These are phyloP conservation scores for Sparus aurata DNA, from an alignment of 2,797 vertebrate species.

Conservation along the genomic window DNA sequence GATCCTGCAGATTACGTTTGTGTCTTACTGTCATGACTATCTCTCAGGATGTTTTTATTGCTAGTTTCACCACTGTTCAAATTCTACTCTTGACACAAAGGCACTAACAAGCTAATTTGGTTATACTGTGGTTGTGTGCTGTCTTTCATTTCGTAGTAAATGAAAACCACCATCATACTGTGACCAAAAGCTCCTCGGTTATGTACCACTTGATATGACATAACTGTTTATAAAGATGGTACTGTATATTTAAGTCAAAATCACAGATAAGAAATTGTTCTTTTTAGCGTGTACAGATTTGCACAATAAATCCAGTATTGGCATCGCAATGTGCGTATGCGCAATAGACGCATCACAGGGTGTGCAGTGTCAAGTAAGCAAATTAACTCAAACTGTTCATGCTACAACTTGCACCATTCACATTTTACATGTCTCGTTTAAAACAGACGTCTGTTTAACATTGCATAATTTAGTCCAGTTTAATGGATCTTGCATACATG, in stretches of 20 bases:
- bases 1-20: not conserved
- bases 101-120: not conserved
- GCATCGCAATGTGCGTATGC: too few species aligned
- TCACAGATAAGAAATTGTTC: not conserved
- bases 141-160: not conserved
- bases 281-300: not conserved
- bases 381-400: too few species aligned
- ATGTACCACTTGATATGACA: not conserved
- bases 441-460: too few species aligned
- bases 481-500: too few species aligned
- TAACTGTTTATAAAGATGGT: not conserved
- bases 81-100: not conserved
- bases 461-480: too few species aligned
- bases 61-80: not conserved
- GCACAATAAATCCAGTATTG: too few species aligned
- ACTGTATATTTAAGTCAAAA: not conserved
- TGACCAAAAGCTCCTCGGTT: not conserved
- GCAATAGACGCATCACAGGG: too few species aligned
- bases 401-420: too few species aligned
- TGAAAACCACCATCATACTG: not conserved
- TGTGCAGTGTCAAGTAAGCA: too few species aligned
- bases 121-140: not conserved
- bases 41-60: not conserved
- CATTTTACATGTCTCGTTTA: too few species aligned
- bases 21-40: not conserved